Conservation (phyloP, 2,113 vertebrate genomes). For the Agapornis roseicollis region DNA sequence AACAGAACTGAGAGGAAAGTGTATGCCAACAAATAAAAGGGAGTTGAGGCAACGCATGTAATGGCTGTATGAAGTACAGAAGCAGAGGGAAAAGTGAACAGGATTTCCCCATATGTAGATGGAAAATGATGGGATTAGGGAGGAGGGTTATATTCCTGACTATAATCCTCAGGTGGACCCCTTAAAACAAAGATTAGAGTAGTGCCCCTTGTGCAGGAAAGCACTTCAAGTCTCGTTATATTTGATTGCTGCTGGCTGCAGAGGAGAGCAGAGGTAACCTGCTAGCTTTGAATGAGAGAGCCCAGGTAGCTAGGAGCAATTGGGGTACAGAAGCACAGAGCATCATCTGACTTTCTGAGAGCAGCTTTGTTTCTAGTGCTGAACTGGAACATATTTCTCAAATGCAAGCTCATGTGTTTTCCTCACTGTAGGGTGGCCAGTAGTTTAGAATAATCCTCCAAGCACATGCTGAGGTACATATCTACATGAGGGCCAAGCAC, state of each 20-base stretch:
- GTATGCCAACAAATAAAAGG: background rate
- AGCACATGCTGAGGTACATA: background rate
- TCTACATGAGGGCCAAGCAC: background rate
- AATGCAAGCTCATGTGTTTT: background rate
- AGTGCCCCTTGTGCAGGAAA: background rate
- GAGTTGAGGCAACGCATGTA: background rate
- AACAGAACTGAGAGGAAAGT: background rate
- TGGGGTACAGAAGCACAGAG: background rate
- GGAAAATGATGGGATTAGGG: background rate
- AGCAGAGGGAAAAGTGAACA: background rate
- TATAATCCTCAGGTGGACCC: background rate
- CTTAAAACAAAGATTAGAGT: background rate
- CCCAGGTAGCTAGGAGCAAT: background rate
- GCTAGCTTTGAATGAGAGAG: background rate
- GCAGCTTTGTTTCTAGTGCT: background rate
- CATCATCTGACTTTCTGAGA: background rate
- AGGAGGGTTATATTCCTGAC: background rate
- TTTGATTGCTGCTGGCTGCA: background rate
- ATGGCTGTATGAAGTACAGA: accelerated
- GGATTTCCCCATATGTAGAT: background rate
- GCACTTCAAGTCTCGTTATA: background rate
- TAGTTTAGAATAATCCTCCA: background rate
- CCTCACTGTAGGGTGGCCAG: background rate
- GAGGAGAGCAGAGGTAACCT: background rate
- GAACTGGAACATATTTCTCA: background rate